A percentile compares a stretch with the other conserved stretches of the same genome.
phyloP scores from a whole-genome alignment of 53 echinoderm and acorn worm genomes.

The Arbacia lixula region DNA sequence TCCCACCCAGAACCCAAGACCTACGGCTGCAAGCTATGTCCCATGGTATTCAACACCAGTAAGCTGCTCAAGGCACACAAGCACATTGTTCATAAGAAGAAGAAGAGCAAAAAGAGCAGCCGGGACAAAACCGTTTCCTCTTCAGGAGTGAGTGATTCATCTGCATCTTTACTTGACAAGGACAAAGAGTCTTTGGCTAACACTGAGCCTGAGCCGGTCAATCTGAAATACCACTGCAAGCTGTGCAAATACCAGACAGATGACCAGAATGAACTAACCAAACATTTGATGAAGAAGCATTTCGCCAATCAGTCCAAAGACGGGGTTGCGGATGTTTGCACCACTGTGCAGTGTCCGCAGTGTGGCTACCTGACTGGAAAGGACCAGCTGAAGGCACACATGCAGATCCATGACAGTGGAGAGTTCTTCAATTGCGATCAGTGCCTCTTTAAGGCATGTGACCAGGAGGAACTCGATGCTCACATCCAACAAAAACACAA shows the following conservation, averaged over 20 bases:
- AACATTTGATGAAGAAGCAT: constrained; percentile 66
- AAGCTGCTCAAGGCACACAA: constrained; percentile 73
- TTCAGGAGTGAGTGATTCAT: neutral
- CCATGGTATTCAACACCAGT: constrained; percentile 62
- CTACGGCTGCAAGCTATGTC: constrained; percentile 31
- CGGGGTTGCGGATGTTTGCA: constrained; percentile 38
- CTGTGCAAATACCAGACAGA: constrained; percentile 58
- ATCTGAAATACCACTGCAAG: constrained; percentile 53
- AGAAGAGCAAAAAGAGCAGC: neutral
- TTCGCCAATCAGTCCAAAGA: constrained; percentile 41
- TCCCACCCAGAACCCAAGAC: constrained; percentile 37
- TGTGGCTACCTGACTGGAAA: constrained; percentile 85
- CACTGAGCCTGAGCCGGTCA: constrained; percentile 35
- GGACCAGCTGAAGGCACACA: constrained; percentile 82
- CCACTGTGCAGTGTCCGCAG: constrained; percentile 86
- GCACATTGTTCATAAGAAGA: constrained; percentile 49
- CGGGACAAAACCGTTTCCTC: neutral
- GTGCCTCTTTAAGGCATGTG: constrained; percentile 72
- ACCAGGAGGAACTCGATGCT: constrained; percentile 55
- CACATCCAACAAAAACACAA: constrained; percentile 73
- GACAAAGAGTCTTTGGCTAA: no score
- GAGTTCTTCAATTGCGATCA: constrained; percentile 77
- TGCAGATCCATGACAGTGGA: constrained; percentile 77
- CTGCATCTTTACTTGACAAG: no score
- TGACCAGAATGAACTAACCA: constrained; percentile 62